Evolutionary conservation across 2,113 vertebrate species (phyloP).

Genomic region (Natator depressus): DNA sequence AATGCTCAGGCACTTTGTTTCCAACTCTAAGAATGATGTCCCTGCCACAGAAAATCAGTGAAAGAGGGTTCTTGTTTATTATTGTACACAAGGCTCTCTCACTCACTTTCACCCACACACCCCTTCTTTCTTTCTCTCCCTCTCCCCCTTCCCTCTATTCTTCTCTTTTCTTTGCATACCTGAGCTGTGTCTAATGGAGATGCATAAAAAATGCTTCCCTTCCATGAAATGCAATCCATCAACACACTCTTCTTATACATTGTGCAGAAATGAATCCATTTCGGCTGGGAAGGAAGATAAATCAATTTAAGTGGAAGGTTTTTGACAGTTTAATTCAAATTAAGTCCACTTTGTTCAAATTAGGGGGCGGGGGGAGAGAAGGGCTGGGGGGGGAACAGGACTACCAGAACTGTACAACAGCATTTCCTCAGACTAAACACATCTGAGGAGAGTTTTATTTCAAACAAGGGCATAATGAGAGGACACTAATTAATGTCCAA

Average conservation of each 20-base stretch:
- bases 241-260: constrained; percentile 72
- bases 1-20: neutral
- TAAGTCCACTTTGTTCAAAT: constrained; percentile 81
- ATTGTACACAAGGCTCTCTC: neutral
- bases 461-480: constrained; percentile 49
- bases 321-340: constrained; percentile 83
- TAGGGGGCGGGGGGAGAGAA: constrained; percentile 59
- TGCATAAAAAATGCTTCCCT: constrained; percentile 62
- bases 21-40: neutral
- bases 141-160: neutral
- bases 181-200: constrained; percentile 48
- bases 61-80: rapidly evolving
- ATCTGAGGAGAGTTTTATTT: constrained; percentile 67
- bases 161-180: neutral
- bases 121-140: neutral
- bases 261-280: constrained; percentile 76
- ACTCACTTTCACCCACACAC: neutral
- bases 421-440: constrained; percentile 54
- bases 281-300: constrained; percentile 65
- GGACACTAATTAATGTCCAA: constrained; percentile 67
- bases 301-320: constrained; percentile 80
- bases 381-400: constrained; percentile 44
- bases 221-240: constrained; percentile 69
- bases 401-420: constrained; percentile 58
- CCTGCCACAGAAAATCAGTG: neutral